Evolutionary conservation across 2,797 vertebrate species (phyloP).

Genomic region (Tympanoctomys barrerae): DNA sequence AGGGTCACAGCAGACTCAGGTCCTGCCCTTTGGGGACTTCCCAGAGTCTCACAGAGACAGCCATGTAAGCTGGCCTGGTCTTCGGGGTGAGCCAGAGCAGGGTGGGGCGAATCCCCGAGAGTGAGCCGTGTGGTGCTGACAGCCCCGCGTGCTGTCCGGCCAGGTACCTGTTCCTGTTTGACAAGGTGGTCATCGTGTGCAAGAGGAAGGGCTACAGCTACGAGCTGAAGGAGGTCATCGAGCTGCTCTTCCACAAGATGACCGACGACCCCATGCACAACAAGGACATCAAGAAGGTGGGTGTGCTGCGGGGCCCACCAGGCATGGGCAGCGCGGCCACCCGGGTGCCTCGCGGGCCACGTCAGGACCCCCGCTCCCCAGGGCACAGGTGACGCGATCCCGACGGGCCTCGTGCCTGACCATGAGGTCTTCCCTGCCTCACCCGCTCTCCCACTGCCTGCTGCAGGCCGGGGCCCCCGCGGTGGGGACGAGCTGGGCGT

Average conservation of each 20-base stretch:
- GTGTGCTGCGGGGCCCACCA: neutral
- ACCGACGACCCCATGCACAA: slow-evolving; percentile 98
- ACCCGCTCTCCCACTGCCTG: too few species aligned
- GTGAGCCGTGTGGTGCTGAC: neutral
- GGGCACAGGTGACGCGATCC: neutral
- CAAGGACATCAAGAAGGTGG: slow-evolving; percentile 98
- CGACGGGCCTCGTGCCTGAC: neutral
- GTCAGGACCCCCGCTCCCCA: neutral
- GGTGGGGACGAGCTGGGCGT: too few species aligned
- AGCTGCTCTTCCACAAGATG: slow-evolving; percentile 97
- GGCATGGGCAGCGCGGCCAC: fast-evolving
- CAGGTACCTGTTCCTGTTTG: slow-evolving; percentile 99
- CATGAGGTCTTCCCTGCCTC: neutral
- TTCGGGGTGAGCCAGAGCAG: neutral
- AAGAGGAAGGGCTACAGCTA: slow-evolving; percentile 98
- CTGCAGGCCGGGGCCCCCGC: neutral
- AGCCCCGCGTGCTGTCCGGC: fast-evolving
- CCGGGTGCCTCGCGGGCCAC: too few species aligned
- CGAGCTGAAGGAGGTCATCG: slow-evolving; percentile 98
- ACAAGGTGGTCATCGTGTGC: slow-evolving; percentile 99
- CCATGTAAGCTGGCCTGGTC: fast-evolving
- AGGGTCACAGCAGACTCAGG: fast-evolving
- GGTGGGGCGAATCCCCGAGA: neutral
- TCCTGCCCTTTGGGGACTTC: too few species aligned
- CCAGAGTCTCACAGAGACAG: fast-evolving